Base-by-base conservation (phyloP, 2,888 invertebrate species). In the Acanthopleura granulata region DNA sequence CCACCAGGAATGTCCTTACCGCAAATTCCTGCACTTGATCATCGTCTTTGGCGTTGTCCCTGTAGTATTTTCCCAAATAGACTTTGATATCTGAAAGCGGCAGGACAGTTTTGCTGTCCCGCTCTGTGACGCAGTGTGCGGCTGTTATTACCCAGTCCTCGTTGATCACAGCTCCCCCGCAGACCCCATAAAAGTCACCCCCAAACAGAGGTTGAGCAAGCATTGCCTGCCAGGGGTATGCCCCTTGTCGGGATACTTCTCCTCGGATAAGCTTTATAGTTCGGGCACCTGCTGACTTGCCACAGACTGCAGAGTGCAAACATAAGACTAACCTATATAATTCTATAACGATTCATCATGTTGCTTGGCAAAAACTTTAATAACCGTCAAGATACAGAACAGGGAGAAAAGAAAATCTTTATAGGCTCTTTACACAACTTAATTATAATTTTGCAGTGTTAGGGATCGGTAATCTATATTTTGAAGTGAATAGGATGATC, bases 81-180 rank as follows among this genome's bases (percentile, higher is more conserved):
- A 66, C 14, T 25, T 27, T 22, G 25, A 66, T 27, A 6, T 27
- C 25, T 6, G 22, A 16, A 16, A 27, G 66, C 15, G 29, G 66
- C 15, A 66, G 66, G 29, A 22, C 16, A 6, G 18, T 27, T 18
- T 9, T 25, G 22, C 22, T 27, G 1, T 27, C 27, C 66, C 25
- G 9, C 29, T 66, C 29, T 6, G 66, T 66, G 25, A 66, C 66
- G 25, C 66, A 66, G 29, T 66, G 66, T 18, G 66, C 66, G 6
- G 66, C 66, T 1, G 66, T 66, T 15, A 66, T 27, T 14, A 66
- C 29, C 66, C 66, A 66, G 18, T 66, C 66, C 66, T 66, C 66
- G 66, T 25, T 66, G 25, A 66, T 66, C 29, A 66, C 3, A 14
- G 66, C 25, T 16, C 22, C 66, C 29, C 66, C 66, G 25, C 66